phyloP scores from a whole-genome alignment of 2,797 vertebrate genomes.

The Leptatherina wallacei region DNA sequence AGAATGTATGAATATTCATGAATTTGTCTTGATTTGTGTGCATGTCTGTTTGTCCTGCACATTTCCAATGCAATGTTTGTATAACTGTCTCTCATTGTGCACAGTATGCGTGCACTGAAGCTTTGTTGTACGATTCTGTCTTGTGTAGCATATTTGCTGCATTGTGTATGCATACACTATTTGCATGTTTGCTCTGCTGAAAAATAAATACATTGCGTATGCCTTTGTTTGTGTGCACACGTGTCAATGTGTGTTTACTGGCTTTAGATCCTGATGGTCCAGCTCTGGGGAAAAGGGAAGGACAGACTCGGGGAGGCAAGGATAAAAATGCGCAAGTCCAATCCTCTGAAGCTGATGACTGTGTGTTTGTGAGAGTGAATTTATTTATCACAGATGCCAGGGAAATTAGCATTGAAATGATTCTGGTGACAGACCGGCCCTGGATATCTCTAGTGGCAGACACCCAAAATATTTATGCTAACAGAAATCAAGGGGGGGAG shows the following conservation, averaged over 20 bases:
- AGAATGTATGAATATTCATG: neutral
- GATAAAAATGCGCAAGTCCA: slow-evolving; percentile 49
- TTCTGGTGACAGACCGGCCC: slow-evolving; percentile 72
- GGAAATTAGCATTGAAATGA: slow-evolving; percentile 83
- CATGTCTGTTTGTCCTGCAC: neutral
- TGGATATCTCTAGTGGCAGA: slow-evolving; percentile 72
- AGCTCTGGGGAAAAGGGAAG: slow-evolving; percentile 34
- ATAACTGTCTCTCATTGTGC: neutral
- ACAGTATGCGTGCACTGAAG: slow-evolving; percentile 3
- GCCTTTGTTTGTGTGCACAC: slow-evolving; percentile 28
- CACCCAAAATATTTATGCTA: slow-evolving; percentile 74
- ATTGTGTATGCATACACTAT: slow-evolving; percentile 40
- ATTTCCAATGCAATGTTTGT: slow-evolving; percentile 16
- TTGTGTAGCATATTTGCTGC: slow-evolving; percentile 35
- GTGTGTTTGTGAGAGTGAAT: slow-evolving; percentile 74
- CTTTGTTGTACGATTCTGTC: slow-evolving; percentile 27
- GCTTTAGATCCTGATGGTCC: slow-evolving; percentile 64
- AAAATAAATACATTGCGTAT: slow-evolving; percentile 45
- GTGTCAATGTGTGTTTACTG: slow-evolving; percentile 50
- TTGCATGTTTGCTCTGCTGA: slow-evolving; percentile 51
- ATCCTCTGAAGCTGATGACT: slow-evolving; percentile 76
- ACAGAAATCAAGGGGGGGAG: slow-evolving; percentile 47
- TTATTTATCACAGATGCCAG: slow-evolving; percentile 77
- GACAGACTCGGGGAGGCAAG: slow-evolving; percentile 14
- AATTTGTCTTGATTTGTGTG: neutral